These are phyloP conservation scores for Diadromus collaris DNA, from an alignment of 2,888 invertebrate species.

Conservation along the genomic window DNA sequence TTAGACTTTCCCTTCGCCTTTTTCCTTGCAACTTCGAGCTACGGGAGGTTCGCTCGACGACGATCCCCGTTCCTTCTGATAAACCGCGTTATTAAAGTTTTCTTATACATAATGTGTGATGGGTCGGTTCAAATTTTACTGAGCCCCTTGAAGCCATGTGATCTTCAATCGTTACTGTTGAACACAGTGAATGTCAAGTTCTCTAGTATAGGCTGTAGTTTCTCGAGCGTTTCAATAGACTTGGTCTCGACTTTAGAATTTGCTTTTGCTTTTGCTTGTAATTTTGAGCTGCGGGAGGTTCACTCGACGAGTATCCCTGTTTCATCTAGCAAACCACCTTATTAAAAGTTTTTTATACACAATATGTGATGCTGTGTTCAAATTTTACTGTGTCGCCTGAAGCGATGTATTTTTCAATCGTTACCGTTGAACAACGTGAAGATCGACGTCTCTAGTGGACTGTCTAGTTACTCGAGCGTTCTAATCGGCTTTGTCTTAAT, in stretches of 20 bases:
- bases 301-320: not conserved
- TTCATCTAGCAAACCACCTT: not conserved
- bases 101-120: not conserved
- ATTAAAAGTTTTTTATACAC: not conserved
- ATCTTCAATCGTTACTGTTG: not conserved
- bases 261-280: constrained; percentile 28
- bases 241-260: constrained; percentile 22
- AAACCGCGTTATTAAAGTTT: not conserved
- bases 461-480: no score
- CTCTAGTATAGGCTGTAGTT: no score
- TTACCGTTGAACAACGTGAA: no score
- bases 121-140: no score
- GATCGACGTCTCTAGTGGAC: no score
- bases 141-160: no score
- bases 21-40: constrained; percentile 25
- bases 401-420: not conserved
- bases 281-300: constrained; percentile 11
- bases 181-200: no score
- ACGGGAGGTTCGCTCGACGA: not conserved
- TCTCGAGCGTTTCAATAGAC: no score
- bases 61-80: not conserved
- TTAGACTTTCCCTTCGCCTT: constrained; percentile 32
- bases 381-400: no score
- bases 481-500: no score
- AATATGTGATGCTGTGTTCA: not conserved